Conservation (phyloP, 2,888 invertebrate genomes). For the Timema cristinae region DNA sequence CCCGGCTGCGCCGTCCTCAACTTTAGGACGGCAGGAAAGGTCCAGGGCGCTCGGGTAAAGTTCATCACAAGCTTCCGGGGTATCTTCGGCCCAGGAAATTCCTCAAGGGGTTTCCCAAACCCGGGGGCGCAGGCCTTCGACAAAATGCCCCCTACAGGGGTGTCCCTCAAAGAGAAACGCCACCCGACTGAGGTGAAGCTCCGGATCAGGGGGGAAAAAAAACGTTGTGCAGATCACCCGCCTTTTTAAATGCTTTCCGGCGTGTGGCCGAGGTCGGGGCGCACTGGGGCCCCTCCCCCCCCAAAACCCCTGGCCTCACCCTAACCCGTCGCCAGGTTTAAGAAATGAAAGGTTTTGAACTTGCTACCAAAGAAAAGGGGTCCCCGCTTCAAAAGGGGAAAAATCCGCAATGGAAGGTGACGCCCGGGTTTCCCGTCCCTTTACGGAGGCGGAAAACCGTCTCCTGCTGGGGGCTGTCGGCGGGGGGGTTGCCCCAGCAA, state of each 20-base stretch:
- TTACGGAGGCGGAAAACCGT: slow-evolving; percentile 70
- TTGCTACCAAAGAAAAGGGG: slow-evolving; percentile 80
- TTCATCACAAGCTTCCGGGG: slow-evolving; percentile 95
- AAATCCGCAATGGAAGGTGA: slow-evolving; percentile 92
- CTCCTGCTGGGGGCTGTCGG: slow-evolving; percentile 83
- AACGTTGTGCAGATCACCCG: slow-evolving; percentile 93
- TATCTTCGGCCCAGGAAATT: slow-evolving; percentile 93
- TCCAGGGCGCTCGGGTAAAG: slow-evolving; percentile 97
- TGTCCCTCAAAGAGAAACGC: slow-evolving; percentile 90
- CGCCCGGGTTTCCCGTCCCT: slow-evolving; percentile 91
- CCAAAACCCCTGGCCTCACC: slow-evolving; percentile 91
- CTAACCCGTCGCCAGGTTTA: slow-evolving; percentile 84
- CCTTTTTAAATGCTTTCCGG: slow-evolving; percentile 90
- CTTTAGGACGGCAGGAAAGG: slow-evolving; percentile 91
- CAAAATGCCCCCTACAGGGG: slow-evolving; percentile 89
- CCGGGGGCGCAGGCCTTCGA: slow-evolving; percentile 86
- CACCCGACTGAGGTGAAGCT: slow-evolving; percentile 88
- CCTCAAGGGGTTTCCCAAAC: slow-evolving; percentile 89
- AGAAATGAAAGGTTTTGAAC: slow-evolving; percentile 93
- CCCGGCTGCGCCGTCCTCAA: slow-evolving; percentile 94
- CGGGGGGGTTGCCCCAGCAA: slow-evolving; percentile 82
- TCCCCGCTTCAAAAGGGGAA: slow-evolving; percentile 74
- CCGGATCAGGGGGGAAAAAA: slow-evolving; percentile 79
- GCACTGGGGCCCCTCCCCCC: slow-evolving; percentile 90
- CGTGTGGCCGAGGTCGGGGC: slow-evolving; percentile 89